These are phyloP conservation scores for Drosophila santomea DNA, from an alignment of 1,140 invertebrate species.

Conservation along the genomic window DNA sequence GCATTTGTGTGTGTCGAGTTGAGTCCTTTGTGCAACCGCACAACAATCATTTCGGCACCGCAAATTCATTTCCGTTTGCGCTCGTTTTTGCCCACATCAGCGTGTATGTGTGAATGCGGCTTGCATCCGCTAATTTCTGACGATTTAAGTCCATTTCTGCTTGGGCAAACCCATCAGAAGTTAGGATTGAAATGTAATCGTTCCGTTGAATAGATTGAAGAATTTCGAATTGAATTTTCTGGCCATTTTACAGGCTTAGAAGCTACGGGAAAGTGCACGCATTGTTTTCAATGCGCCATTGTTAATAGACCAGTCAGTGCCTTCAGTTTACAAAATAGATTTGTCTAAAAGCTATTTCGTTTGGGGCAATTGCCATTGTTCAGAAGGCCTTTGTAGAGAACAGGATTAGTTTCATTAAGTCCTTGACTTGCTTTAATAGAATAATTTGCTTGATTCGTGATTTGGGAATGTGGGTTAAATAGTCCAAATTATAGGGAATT, in stretches of 20 bases:
- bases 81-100: constrained; percentile 33
- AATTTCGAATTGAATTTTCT: constrained; percentile 13
- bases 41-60: constrained; percentile 79
- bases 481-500: no score
- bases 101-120: constrained; percentile 34
- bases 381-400: neutral
- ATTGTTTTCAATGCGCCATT: neutral
- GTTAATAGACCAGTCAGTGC: neutral
- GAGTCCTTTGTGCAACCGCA: constrained; percentile 69
- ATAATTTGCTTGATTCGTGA: neutral
- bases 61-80: constrained; percentile 76
- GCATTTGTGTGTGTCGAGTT: neutral
- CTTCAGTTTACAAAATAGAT: no score
- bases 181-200: constrained; percentile 7
- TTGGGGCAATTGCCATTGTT: neutral
- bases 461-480: no score
- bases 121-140: constrained; percentile 64
- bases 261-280: neutral
- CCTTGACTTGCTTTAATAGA: neutral
- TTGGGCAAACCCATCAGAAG: constrained; percentile 48
- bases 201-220: neutral
- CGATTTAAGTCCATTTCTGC: constrained; percentile 56
- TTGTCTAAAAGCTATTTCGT: neutral
- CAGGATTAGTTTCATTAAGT: no score
- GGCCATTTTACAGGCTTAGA: neutral